Base-by-base conservation (phyloP, 2,113 vertebrate genomes). In the Ophiodon elongatus region DNA sequence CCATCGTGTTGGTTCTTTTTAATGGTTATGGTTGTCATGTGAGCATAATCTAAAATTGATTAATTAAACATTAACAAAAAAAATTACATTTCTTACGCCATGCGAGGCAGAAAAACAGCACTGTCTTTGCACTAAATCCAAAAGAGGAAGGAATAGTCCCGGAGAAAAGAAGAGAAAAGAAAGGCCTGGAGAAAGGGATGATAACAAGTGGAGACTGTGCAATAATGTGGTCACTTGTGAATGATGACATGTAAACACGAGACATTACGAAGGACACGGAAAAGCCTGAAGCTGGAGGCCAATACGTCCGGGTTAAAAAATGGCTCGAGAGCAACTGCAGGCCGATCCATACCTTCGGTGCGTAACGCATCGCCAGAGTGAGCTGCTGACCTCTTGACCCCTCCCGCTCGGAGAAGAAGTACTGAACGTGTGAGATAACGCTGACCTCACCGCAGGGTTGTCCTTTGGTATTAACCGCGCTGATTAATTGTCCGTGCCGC, bases 401-500 rank as follows among this genome's bases (percentile, higher is more conserved):
- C 69, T 86, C 79, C 87, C 82, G 72, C 79, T 82, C 65, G 57
- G 70, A 87, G 56, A 66, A 54, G 50, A 73, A 65, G 76, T 71
- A 7, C 90, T 91, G 92, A 93, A 72, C 86, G 88, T 59, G 70
- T 66, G 65, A 88, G 92, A 95, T 94, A 94, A 92, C 89, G 83
- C 43, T 94, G 92, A 93, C 91, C 91, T 91, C 84, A 56, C 80
- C 15, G 86, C 73, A n/a, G 85, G 80, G 92, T 94, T 88, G 94
- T 93, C 93, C 93, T 95, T 94, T 83, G 91, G 82, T 79, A 69
- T 89, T 79, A 88, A 75, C 79, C 86, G 83, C 60, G 79, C 88
- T 83, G 91, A 94, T 95, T 92, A 94, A 95, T 94, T 91, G 90
- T 85, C 77, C 57, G 19, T 89, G 90, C 64, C 66, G 80, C 1